Evolutionary conservation across 2,888 invertebrate species (phyloP), one percentile per base, ranked within the genome.

Genomic region (Steinernema hermaphroditum): DNA sequence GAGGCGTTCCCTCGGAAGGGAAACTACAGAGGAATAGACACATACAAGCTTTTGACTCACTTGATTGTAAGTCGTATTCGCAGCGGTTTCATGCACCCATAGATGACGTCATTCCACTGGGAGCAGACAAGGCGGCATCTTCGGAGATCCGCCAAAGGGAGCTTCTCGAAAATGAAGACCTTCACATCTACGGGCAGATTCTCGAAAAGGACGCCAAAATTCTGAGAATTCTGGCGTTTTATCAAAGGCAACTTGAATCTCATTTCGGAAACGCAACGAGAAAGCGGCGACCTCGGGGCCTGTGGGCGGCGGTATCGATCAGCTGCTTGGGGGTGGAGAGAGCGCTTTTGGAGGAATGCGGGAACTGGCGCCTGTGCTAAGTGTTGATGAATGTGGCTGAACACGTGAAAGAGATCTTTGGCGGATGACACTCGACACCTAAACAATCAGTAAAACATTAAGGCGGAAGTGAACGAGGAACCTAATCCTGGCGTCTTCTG

Each of bases 51-150:
- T n/a, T n/a, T n/a, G n/a, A 27, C 54, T 24, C 16, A 54, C 54
- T 12, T 27, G 2, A 54, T 54, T 8, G 9, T 27, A 22, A 54
- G 16, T 6, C 19, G 54, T 2, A 54, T 22, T 16, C 54, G 22
- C 27, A 54, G 27, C 54, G 54, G 54, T 4, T 24, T 14, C 54
- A 54, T 22, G 54, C 27, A 14, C 27, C 12, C 22, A 27, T 27
- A 54, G 27, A 54, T 54, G 12, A 54, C 24, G 54, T 54, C 27
- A 27, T 54, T 54, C 54, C 54, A 54, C 6, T 24, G 54, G 24
- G 27, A 12, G 22, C 54, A 54, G 24, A 54, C 54, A 8, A 54
- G 54, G 54, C 54, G 54, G 22, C 54, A 54, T 54, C 6, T 12
- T 24, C 54, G 22, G 27, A 54, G 27, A 27, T 54, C 54, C 2